phyloP scores from a whole-genome alignment of 2,797 vertebrate genomes.

The Lophius americanus region DNA sequence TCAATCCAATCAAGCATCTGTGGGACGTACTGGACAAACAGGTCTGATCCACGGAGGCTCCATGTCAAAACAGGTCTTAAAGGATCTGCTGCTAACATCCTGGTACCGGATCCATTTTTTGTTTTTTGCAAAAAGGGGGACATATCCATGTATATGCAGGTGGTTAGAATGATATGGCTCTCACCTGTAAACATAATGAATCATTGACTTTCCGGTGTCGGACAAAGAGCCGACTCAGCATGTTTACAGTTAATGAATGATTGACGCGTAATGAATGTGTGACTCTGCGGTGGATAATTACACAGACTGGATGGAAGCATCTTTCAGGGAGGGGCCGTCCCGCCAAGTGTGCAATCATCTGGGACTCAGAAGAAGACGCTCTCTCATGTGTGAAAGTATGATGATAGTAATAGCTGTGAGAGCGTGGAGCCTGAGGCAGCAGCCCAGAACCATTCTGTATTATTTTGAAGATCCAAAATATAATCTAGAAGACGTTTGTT shows the following conservation, averaged over 20 bases:
- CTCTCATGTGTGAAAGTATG: conserved; percentile 10
- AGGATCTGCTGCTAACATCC: no score
- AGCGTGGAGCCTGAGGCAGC: neutral
- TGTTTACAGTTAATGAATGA: conserved; percentile 42
- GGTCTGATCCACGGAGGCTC: no score
- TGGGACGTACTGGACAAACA: no score
- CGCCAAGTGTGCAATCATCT: neutral
- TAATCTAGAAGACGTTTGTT: no score
- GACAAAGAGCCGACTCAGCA: neutral
- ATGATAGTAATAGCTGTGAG: conserved; percentile 3
- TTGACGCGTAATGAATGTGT: conserved; percentile 2
- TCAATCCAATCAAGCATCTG: no score
- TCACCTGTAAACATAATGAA: conserved; percentile 21
- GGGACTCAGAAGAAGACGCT: conserved; percentile 1
- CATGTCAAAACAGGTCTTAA: no score
- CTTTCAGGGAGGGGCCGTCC: neutral
- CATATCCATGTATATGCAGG: neutral
- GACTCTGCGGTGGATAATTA: conserved; percentile 2
- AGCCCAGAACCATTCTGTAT: no score
- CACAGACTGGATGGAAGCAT: neutral
- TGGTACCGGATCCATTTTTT: no score
- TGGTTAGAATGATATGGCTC: neutral
- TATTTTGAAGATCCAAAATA: no score
- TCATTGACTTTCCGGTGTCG: conserved; percentile 23
- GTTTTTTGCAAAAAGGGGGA: neutral